phyloP scores from a whole-genome alignment of 2,888 invertebrate genomes.

The Antheraea assamensis region DNA sequence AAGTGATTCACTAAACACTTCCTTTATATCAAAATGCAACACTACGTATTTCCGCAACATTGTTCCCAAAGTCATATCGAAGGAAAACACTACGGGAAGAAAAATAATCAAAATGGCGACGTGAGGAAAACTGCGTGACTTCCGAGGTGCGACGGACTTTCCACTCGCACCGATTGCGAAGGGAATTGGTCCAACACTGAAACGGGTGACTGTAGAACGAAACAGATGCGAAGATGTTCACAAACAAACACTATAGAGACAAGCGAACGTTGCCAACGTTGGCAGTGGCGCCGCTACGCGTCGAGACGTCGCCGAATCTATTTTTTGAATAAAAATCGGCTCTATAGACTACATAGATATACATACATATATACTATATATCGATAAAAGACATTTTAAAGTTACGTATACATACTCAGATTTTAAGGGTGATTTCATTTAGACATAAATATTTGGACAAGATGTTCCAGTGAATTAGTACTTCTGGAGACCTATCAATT shows the following conservation, averaged over 20 bases:
- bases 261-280: slow-evolving; percentile 69
- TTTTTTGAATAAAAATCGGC: slow-evolving; percentile 57
- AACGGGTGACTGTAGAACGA: slow-evolving; percentile 71
- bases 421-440: slow-evolving; percentile 31
- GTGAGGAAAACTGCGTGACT: slow-evolving; percentile 48
- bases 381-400: slow-evolving; percentile 12
- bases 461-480: slow-evolving; percentile 22
- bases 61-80: slow-evolving; percentile 56
- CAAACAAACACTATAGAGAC: slow-evolving; percentile 53
- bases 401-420: slow-evolving; percentile 31
- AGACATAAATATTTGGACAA: slow-evolving; percentile 44
- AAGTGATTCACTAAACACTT: slow-evolving; percentile 77
- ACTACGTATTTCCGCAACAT: slow-evolving; percentile 71
- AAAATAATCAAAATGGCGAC: slow-evolving; percentile 54
- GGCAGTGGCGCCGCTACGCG: slow-evolving; percentile 66
- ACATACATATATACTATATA: slow-evolving; percentile 18
- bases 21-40: slow-evolving; percentile 72
- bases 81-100: slow-evolving; percentile 29
- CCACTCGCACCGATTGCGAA: slow-evolving; percentile 64
- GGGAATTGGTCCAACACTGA: slow-evolving; percentile 75
- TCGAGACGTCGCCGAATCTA: slow-evolving; percentile 58
- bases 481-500: slow-evolving; percentile 18
- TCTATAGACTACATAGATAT: slow-evolving; percentile 23
- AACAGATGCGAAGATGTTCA: slow-evolving; percentile 76
- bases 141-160: slow-evolving; percentile 47